Percentiles rank a stretch among this genome's conserved stretches.
phyloP scores from a whole-genome alignment of 2,797 vertebrate genomes.

The Gymnothorax reevesii region DNA sequence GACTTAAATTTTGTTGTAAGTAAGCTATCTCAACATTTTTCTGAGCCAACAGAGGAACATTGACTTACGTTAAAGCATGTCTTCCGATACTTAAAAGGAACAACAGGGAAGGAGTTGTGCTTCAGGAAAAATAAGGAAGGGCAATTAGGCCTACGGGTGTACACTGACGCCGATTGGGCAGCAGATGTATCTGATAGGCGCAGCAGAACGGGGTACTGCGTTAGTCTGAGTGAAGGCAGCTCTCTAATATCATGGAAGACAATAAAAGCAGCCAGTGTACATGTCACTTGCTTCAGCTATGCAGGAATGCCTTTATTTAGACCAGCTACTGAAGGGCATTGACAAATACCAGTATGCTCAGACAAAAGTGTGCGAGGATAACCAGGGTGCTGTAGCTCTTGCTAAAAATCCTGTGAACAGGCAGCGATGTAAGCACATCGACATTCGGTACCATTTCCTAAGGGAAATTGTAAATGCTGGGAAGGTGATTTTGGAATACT shows the following conservation, averaged over 20 bases:
- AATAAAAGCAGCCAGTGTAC: conserved; percentile 30
- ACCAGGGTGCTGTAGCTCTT: conserved; percentile 32
- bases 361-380: conserved; percentile 34
- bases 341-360: conserved; percentile 30
- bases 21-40: conserved; percentile 33
- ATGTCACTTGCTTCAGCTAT: conserved; percentile 24
- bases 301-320: conserved; percentile 34
- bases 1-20: conserved; percentile 40
- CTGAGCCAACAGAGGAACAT: conserved; percentile 29
- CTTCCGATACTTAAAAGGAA: conserved; percentile 32
- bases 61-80: conserved; percentile 30
- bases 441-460: too few relatives aligned
- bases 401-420: conserved; percentile 39
- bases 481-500: too few relatives aligned
- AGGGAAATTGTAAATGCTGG: too few relatives aligned
- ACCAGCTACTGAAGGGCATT: conserved; percentile 25
- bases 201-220: too few relatives aligned
- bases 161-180: too few relatives aligned
- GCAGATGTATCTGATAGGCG: too few relatives aligned
- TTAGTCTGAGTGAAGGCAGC: too few relatives aligned
- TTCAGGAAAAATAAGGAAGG: conserved; percentile 6
- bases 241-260: too few relatives aligned
- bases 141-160: conserved; percentile 8
- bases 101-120: conserved; percentile 7
- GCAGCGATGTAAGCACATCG: too few relatives aligned